Conservation (phyloP, 2,113 vertebrate species). For the Salvelinus fontinalis region DNA sequence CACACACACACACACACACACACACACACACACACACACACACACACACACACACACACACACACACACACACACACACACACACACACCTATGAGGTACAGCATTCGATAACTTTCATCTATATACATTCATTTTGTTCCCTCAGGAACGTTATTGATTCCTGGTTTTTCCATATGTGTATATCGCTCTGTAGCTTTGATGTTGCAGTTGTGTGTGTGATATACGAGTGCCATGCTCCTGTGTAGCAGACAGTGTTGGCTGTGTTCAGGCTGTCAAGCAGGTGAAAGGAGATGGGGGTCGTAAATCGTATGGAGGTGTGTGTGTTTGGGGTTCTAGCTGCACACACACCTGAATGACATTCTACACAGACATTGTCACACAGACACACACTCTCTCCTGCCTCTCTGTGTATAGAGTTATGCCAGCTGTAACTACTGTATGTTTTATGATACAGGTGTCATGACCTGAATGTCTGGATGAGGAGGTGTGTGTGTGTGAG, state of each 20-base stretch:
- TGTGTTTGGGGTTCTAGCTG: neutral
- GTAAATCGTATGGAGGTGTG: constrained; percentile 14
- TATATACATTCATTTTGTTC: neutral
- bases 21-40: no score
- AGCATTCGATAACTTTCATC: neutral
- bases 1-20: no score
- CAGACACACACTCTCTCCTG: neutral
- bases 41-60: neutral
- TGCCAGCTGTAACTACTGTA: neutral
- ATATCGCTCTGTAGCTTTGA: no score
- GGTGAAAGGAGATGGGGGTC: neutral
- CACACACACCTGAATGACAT: constrained; percentile 3
- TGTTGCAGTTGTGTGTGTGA: neutral
- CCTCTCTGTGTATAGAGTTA: neutral
- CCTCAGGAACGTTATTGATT: neutral
- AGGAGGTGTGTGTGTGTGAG: neutral
- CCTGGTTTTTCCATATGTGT: no score
- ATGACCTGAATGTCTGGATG: constrained; percentile 9
- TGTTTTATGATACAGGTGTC: constrained; percentile 42
- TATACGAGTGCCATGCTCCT: neutral
- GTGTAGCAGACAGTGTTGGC: no score
- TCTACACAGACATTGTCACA: neutral
- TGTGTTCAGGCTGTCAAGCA: constrained; percentile 2
- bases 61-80: constrained; percentile 5
- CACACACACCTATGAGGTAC: neutral